These are phyloP conservation scores for Vidua chalybeata DNA, from an alignment of 2,113 vertebrate species.

Conservation along the genomic window DNA sequence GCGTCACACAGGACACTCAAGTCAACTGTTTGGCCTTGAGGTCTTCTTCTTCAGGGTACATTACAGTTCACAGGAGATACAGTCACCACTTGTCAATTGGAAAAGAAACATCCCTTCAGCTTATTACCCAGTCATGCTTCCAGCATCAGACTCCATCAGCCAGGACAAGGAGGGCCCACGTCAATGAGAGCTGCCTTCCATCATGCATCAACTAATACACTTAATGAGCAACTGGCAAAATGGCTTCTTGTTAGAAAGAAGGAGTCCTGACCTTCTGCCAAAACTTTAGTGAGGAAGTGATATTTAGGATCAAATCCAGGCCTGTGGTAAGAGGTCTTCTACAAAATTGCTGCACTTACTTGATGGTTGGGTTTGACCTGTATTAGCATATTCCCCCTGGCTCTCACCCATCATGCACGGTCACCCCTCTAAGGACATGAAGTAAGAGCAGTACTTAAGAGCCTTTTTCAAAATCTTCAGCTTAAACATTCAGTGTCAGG, in stretches of 20 bases:
- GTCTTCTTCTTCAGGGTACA: background rate
- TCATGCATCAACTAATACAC: background rate
- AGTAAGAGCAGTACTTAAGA: background rate
- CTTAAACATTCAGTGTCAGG: background rate
- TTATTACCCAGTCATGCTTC: background rate
- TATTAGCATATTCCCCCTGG: background rate
- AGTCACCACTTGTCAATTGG: background rate
- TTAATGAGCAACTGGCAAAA: background rate
- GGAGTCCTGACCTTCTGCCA: background rate
- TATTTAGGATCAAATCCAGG: background rate
- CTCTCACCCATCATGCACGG: background rate
- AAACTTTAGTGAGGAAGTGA: background rate
- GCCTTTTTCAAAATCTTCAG: background rate
- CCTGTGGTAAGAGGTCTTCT: background rate
- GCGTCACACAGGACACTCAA: background rate
- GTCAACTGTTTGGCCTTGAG: background rate
- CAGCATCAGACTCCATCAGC: background rate
- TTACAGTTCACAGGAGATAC: background rate
- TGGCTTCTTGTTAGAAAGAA: background rate
- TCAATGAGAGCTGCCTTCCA: background rate
- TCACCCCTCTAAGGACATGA: background rate
- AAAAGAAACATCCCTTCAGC: background rate
- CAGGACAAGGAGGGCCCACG: background rate
- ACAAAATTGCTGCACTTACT: background rate
- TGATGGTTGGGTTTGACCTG: background rate